Evolutionary conservation across 2,113 vertebrate genomes (phyloP).

Genomic region (Osmerus mordax): DNA sequence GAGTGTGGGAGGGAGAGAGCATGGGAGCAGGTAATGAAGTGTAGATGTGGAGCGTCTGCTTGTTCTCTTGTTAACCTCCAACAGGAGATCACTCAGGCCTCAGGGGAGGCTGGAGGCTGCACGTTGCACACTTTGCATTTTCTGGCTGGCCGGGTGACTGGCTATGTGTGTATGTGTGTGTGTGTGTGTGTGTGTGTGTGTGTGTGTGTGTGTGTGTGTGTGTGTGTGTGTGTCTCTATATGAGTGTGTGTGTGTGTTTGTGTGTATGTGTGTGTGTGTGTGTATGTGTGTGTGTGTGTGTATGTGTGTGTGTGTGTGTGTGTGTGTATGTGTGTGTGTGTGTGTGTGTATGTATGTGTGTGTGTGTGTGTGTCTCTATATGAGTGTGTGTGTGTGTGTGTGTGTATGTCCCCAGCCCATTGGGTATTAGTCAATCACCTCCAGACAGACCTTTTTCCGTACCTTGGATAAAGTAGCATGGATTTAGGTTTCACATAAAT

Average conservation of each 20-base stretch:
- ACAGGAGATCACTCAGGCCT: constrained; percentile 49
- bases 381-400: too few relatives aligned
- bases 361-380: too few relatives aligned
- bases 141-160: constrained; percentile 27
- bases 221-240: too few relatives aligned
- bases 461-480: too few relatives aligned
- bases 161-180: not conserved
- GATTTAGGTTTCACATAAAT: not conserved
- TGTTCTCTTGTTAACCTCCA: constrained; percentile 53
- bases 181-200: not conserved
- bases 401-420: not conserved
- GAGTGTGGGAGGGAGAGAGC: not conserved
- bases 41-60: constrained; percentile 24
- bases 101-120: constrained; percentile 7
- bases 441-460: too few relatives aligned
- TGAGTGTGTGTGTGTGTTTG: too few relatives aligned
- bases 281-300: not conserved
- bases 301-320: not conserved
- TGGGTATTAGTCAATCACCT: constrained; percentile 1
- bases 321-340: too few relatives aligned
- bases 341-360: too few relatives aligned
- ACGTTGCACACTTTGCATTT: constrained; percentile 25
- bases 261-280: too few relatives aligned
- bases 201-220: too few relatives aligned
- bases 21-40: constrained; percentile 6